These are phyloP conservation scores for Spilosoma lubricipeda DNA, from an alignment of 2,888 invertebrate species.

Conservation along the genomic window DNA sequence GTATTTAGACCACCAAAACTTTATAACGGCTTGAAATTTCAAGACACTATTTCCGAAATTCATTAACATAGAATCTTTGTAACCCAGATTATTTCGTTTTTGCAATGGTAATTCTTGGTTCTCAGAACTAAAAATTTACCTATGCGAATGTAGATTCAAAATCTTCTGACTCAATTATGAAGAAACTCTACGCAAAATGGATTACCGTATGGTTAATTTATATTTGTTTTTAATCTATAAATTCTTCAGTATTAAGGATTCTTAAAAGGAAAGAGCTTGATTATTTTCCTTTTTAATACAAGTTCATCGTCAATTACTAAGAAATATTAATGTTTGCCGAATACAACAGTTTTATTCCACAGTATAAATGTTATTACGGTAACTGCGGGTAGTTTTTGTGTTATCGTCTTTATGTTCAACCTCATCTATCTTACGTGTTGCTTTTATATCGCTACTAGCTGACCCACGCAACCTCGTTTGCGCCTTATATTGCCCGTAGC, in stretches of 20 bases:
- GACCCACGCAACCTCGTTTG: too few relatives aligned
- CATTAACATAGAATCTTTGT: slow-evolving; percentile 29
- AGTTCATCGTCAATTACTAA: not conserved
- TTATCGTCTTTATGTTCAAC: slow-evolving; percentile 56
- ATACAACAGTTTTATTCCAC: slow-evolving; percentile 40
- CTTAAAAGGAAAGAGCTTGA: not conserved
- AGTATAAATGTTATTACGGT: slow-evolving; percentile 41
- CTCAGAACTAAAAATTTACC: not conserved
- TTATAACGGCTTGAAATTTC: not conserved
- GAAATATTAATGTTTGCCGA: slow-evolving; percentile 26
- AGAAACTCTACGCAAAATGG: not conserved
- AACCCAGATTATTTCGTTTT: not conserved
- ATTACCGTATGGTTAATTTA: not conserved
- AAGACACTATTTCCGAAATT: slow-evolving; percentile 15
- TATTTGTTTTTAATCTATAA: not conserved
- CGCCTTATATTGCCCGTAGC: too few relatives aligned
- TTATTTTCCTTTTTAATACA: not conserved
- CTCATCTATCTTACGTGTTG: slow-evolving; percentile 58
- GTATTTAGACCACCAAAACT: not conserved
- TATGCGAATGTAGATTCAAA: not conserved
- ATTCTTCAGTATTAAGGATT: not conserved
- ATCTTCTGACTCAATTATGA: not conserved
- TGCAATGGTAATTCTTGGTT: slow-evolving; percentile 3
- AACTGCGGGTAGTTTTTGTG: slow-evolving; percentile 50
- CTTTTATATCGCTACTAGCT: slow-evolving; percentile 50